Conservation (phyloP, 1,140 invertebrate genomes). For the Apis cerana region DNA sequence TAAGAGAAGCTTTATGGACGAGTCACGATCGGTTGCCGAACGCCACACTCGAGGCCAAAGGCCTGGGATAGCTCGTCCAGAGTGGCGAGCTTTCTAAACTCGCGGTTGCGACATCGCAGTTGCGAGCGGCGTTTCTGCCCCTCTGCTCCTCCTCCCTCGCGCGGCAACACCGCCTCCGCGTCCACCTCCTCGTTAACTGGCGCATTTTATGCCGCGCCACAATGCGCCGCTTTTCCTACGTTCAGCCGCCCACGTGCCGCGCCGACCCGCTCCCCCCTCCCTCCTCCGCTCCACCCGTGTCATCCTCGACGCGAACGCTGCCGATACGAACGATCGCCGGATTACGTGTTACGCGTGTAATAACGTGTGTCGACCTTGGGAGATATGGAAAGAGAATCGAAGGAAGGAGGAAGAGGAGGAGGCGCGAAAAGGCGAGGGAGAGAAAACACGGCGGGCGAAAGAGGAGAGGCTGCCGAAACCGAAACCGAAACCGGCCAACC, state of each 20-base stretch:
- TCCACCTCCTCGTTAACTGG: constrained; percentile 13
- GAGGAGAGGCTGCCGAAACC: constrained; percentile 9
- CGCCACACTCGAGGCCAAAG: background rate
- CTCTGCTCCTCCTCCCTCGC: constrained; percentile 1
- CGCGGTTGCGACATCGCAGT: constrained; percentile 39
- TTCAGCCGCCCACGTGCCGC: constrained; percentile 11
- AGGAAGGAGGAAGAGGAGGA: background rate
- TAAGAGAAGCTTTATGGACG: background rate
- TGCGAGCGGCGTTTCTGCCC: constrained; percentile 18
- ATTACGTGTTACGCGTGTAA: no score
- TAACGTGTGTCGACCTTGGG: no score
- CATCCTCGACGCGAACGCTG: no score
- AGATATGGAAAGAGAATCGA: no score
- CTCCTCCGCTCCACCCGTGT: no score
- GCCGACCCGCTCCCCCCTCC: no score
- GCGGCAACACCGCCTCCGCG: constrained; percentile 8
- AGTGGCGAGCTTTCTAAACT: constrained; percentile 49
- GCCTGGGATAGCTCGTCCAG: background rate
- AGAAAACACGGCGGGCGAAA: no score
- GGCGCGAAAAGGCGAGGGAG: no score
- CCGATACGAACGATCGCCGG: no score
- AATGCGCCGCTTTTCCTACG: constrained; percentile 20
- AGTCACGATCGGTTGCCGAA: constrained; percentile 22
- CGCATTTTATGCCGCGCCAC: background rate
- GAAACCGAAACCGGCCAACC: constrained; percentile 58